Evolutionary conservation across 2,113 vertebrate genomes (phyloP).

Genomic region (Chaetodon auriga): DNA sequence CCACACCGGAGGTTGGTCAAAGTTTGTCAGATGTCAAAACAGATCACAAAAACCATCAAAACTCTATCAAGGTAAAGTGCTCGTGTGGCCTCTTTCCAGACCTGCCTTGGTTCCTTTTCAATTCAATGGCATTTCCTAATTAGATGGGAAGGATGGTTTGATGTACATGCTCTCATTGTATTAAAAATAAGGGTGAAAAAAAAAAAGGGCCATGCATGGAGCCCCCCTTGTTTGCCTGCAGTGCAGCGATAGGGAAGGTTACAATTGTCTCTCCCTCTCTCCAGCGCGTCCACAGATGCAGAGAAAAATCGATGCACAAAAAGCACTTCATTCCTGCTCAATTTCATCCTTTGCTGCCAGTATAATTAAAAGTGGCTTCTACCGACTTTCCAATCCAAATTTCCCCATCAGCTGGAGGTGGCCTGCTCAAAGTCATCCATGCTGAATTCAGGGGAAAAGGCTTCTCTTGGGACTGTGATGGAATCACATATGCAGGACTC

Average conservation of each 20-base stretch:
- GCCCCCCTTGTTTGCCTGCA: conserved; percentile 61
- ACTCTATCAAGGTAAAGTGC: conserved; percentile 63
- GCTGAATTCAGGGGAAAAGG: conserved; percentile 32
- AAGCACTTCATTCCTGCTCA: conserved; percentile 80
- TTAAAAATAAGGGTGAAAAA: conserved; percentile 44
- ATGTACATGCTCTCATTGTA: conserved; percentile 60
- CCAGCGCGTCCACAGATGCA: conserved; percentile 37
- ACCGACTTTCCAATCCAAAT: conserved; percentile 63
- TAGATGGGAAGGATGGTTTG: conserved; percentile 61
- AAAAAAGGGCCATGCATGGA: conserved; percentile 9
- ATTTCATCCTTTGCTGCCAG: conserved; percentile 77
- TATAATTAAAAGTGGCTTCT: conserved; percentile 81
- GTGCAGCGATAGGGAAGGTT: conserved; percentile 55
- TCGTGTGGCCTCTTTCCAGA: conserved; percentile 68
- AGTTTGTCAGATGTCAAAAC: conserved; percentile 64
- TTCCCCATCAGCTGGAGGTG: conserved; percentile 51
- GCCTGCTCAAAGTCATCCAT: conserved; percentile 57
- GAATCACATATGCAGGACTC: conserved; percentile 24
- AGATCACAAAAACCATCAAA: conserved; percentile 57
- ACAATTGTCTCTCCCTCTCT: conserved; percentile 57
- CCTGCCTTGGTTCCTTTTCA: conserved; percentile 38
- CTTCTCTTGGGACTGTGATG: conserved; percentile 3
- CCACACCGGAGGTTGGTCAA: conserved; percentile 15
- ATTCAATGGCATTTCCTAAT: conserved; percentile 68
- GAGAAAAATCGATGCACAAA: conserved; percentile 77